These are phyloP conservation scores for Caenorhabditis sp. DNA, from an alignment of 2,888 invertebrate genomes.

Conservation along the genomic window DNA sequence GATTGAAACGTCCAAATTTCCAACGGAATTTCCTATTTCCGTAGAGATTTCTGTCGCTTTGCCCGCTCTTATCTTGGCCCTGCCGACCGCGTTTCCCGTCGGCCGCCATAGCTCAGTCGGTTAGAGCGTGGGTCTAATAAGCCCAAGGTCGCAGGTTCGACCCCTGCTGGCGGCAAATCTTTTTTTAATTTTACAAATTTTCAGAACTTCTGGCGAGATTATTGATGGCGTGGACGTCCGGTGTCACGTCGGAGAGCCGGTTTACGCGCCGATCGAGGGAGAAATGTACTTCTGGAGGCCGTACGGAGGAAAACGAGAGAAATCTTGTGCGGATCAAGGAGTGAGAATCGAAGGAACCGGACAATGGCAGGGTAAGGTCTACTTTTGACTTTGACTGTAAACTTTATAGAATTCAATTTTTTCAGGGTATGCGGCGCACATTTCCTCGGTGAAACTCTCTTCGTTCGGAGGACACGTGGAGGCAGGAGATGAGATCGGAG, in stretches of 20 bases:
- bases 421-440: slow-evolving; percentile 74
- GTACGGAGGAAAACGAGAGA: slow-evolving; percentile 64
- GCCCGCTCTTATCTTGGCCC: too few relatives aligned
- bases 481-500: slow-evolving; percentile 70
- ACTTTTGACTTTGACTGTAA: background rate
- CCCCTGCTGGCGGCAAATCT: slow-evolving; percentile 78
- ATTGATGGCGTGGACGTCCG: slow-evolving; percentile 67
- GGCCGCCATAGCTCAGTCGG: slow-evolving; percentile 79
- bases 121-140: slow-evolving; percentile 79
- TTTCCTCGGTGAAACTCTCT: slow-evolving; percentile 73
- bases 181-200: slow-evolving; percentile 54
- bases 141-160: slow-evolving; percentile 79
- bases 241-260: slow-evolving; percentile 56
- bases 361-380: slow-evolving; percentile 72
- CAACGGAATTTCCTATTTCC: too few relatives aligned
- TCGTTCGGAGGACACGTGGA: slow-evolving; percentile 74
- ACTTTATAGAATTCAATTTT: background rate
- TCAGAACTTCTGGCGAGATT: slow-evolving; percentile 65
- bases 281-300: slow-evolving; percentile 71
- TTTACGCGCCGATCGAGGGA: slow-evolving; percentile 75
- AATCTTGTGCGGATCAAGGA: slow-evolving; percentile 76
- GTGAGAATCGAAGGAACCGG: slow-evolving; percentile 77
- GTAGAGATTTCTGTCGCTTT: too few relatives aligned
- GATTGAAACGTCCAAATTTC: too few relatives aligned
- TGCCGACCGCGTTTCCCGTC: background rate